A percentile compares a stretch with the other conserved stretches of the same genome.
Conservation (phyloP, 2,797 vertebrate genomes). For the Hippoglossus hippoglossus region DNA sequence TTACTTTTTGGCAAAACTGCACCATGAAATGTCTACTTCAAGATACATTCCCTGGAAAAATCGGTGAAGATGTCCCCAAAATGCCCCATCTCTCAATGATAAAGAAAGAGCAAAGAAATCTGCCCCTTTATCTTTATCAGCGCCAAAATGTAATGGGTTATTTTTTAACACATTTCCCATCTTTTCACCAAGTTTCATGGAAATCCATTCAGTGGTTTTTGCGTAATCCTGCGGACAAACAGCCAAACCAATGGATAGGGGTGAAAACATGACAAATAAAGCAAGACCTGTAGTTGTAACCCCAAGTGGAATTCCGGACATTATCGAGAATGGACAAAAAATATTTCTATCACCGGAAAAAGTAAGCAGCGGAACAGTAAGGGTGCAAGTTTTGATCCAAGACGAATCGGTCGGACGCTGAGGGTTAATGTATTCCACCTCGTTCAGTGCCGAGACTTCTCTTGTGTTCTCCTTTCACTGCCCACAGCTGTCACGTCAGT, state of each 20-base stretch:
- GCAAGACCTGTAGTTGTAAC: background rate
- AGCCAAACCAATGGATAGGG: too few relatives aligned
- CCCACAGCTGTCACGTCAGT: constrained; percentile 84
- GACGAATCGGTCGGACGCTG: constrained; percentile 8
- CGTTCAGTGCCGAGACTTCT: constrained; percentile 73
- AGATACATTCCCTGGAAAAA: too few relatives aligned
- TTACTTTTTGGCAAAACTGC: constrained; percentile 11
- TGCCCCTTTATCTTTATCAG: too few relatives aligned
- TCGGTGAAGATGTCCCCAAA: too few relatives aligned
- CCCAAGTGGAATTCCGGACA: too few relatives aligned
- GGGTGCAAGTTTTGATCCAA: background rate
- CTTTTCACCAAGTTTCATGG: too few relatives aligned
- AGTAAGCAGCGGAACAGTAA: background rate
- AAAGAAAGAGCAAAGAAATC: too few relatives aligned
- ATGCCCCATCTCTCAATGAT: too few relatives aligned
- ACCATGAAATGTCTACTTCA: background rate
- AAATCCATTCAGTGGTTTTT: too few relatives aligned
- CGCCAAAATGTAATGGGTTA: too few relatives aligned
- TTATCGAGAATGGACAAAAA: background rate
- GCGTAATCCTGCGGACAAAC: too few relatives aligned
- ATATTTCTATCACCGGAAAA: background rate
- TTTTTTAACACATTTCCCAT: too few relatives aligned
- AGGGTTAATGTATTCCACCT: constrained; percentile 71
- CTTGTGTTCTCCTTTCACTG: constrained; percentile 80
- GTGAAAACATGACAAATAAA: background rate